A percentile compares a stretch with the other conserved stretches of the same genome.
Evolutionary conservation across 2,888 invertebrate species (phyloP).

Genomic region (Hypselothyrea guttata): DNA sequence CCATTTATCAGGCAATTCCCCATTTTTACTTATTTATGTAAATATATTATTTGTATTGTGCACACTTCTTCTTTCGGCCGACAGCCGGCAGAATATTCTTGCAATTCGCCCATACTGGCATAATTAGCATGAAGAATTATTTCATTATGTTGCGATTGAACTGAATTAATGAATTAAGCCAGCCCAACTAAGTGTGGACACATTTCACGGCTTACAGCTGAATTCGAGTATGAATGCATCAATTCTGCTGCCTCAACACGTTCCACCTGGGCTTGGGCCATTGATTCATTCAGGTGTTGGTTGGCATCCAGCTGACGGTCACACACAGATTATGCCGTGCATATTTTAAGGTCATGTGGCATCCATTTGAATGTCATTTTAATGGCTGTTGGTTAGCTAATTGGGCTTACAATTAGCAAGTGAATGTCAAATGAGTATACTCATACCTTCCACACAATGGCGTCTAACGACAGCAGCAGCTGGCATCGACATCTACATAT

Average conservation of each 20-base stretch:
- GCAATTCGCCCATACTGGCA: slow-evolving; percentile 4
- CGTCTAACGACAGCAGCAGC: neutral
- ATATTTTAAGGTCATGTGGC: slow-evolving; percentile 58
- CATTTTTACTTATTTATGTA: slow-evolving; percentile 41
- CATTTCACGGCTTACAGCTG: too few relatives aligned
- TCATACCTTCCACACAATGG: neutral
- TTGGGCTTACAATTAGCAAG: slow-evolving; percentile 62
- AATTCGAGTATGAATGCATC: too few relatives aligned
- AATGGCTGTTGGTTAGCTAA: slow-evolving; percentile 66
- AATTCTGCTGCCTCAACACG: too few relatives aligned
- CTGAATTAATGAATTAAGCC: slow-evolving; percentile 40
- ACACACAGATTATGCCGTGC: slow-evolving; percentile 61
- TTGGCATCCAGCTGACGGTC: slow-evolving; percentile 4
- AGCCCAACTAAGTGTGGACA: too few relatives aligned
- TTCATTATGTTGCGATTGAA: slow-evolving; percentile 54
- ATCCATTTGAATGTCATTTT: slow-evolving; percentile 55
- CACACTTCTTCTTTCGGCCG: slow-evolving; percentile 42
- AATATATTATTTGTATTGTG: slow-evolving; percentile 54
- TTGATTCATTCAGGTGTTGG: slow-evolving; percentile 28
- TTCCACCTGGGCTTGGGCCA: slow-evolving; percentile 27
- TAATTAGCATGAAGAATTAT: slow-evolving; percentile 55
- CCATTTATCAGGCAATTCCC: slow-evolving; percentile 47
- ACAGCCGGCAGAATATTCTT: too few relatives aligned
- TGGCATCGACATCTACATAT: too few relatives aligned
- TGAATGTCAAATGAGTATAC: slow-evolving; percentile 35